Evolutionary conservation across 2,113 vertebrate species (phyloP).

Genomic region (Cebidichthys violaceus): DNA sequence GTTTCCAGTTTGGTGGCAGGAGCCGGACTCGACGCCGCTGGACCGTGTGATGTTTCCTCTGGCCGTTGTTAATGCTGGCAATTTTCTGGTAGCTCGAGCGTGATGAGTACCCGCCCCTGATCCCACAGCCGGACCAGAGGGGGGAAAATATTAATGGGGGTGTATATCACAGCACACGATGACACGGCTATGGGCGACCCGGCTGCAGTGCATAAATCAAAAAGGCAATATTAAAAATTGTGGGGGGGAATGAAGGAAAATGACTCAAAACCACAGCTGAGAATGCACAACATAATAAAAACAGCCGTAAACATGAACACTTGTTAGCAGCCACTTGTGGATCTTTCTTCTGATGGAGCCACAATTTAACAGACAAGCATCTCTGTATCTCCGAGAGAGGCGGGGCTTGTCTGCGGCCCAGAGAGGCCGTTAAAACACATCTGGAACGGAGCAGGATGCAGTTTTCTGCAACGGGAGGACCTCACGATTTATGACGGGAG

Average conservation of each 20-base stretch:
- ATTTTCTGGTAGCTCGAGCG: conserved; percentile 19
- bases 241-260: neutral
- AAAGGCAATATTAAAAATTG: conserved; percentile 41
- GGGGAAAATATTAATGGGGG: conserved; percentile 43
- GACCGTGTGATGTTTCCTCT: conserved; percentile 59
- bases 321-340: neutral
- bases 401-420: conserved; percentile 35
- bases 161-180: conserved; percentile 56
- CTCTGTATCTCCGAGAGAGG: conserved; percentile 12
- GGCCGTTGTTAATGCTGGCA: conserved; percentile 47
- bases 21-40: conserved; percentile 30
- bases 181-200: conserved; percentile 54
- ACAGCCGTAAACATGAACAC: conserved; percentile 13
- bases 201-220: conserved; percentile 50
- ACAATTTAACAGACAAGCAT: neutral
- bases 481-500: conserved; percentile 67
- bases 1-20: conserved; percentile 46
- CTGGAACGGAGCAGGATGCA: conserved; percentile 61
- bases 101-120: conserved; percentile 33
- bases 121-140: conserved; percentile 45
- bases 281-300: too few species aligned
- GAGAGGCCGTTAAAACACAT: conserved; percentile 72
- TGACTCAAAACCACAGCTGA: neutral
- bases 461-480: conserved; percentile 49
- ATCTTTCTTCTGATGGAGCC: conserved; percentile 9